Base-by-base conservation (phyloP, 2,113 vertebrate species). In the Oenanthe oenanthe region DNA sequence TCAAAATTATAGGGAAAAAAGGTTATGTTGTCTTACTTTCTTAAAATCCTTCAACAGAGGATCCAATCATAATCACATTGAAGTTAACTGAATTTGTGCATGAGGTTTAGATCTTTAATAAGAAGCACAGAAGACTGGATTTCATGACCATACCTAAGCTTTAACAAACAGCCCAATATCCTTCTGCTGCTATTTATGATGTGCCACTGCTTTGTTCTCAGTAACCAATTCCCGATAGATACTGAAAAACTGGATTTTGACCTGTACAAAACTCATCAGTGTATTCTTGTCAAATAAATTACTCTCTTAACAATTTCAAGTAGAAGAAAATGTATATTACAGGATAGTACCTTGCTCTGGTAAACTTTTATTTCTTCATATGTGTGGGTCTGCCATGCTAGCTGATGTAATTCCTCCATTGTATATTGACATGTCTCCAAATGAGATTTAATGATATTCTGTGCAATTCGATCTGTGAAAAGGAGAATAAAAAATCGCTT, bases 401-500 rank as follows among this genome's bases (percentile, higher is more conserved):
- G 98, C 97, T 99, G 99, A 97, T 99, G 99, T 43, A 99, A 98
- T 96, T 99, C 99, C 51, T 99, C 99, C 93, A 98, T 98, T 63
- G 99, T 99, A 97, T 99, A 99, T 80, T 99, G 99, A 98, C 99
- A 99, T 4, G 99, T 99, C 98, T 99, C 99, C 98, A 99, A 96
- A 96, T 99, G 99, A 90, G 99, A 99, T 97, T 99, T 99, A 96
- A 99, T 99, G 97, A 99, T 99, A 98, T 99, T 99, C 98, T 99
- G 99, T 96, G 99, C 99, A 97, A 99, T 99, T 95, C 99, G 99
- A 96, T 99, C 99, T 99, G 78, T 7, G 17, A 96, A 91, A 91
- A 92, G 61, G 28, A 88, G 16, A 85, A 79, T 45, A 86, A 93
- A 88, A 73, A 82, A 50, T 4, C 75, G 60, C 6, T 45, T 77